phyloP scores from a whole-genome alignment of 2,797 vertebrate genomes.

The Loris lydekkerianus region DNA sequence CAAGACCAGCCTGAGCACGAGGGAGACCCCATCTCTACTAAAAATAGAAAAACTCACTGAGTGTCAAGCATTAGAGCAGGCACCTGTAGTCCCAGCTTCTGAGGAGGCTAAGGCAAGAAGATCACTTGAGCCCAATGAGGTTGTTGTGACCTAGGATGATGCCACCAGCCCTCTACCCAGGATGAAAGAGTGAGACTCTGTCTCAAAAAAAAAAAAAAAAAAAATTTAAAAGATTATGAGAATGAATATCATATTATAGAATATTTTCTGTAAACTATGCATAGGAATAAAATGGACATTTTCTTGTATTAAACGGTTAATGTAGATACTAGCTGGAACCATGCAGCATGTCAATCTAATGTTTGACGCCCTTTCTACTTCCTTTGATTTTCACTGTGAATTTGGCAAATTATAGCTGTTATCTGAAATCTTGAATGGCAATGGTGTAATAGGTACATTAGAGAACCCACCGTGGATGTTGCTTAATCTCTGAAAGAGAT shows the following conservation, averaged over 20 bases:
- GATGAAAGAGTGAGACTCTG: too few species aligned
- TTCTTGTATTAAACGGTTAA: neutral
- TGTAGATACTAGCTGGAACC: neutral
- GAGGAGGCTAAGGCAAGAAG: too few species aligned
- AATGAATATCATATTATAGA: neutral
- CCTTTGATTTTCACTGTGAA: neutral
- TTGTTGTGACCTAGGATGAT: too few species aligned
- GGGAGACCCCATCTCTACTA: too few species aligned
- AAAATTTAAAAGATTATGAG: neutral
- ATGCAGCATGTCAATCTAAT: neutral
- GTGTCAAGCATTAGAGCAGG: too few species aligned
- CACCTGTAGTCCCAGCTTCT: too few species aligned
- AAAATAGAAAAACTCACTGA: too few species aligned
- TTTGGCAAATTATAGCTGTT: neutral
- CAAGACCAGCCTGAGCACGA: too few species aligned
- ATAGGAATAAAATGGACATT: neutral
- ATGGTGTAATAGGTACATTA: neutral
- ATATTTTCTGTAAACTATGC: neutral
- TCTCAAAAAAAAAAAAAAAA: too few species aligned
- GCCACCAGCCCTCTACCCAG: too few species aligned
- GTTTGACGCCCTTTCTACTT: neutral
- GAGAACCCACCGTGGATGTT: neutral
- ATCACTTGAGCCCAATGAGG: too few species aligned
- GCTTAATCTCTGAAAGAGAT: neutral
- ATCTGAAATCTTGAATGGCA: neutral